Percentiles rank a stretch among this genome's conserved stretches.
Evolutionary conservation across 2,797 vertebrate genomes (phyloP).

Genomic region (Ctenopoma kingsleyae): DNA sequence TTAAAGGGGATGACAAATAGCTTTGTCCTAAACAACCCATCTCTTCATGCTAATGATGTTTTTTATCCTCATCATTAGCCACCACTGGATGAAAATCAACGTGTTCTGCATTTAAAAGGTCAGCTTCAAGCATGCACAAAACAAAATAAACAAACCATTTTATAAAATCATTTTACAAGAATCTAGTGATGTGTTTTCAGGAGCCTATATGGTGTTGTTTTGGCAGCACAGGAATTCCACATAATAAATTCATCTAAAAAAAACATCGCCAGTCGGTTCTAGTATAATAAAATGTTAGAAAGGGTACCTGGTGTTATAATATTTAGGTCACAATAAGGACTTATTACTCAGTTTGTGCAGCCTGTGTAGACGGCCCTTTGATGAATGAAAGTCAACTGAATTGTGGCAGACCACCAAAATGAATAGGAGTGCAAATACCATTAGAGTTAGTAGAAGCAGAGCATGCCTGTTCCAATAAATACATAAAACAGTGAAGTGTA

Average conservation of each 20-base stretch:
- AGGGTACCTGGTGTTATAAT: constrained; percentile 76
- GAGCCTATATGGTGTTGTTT: neutral
- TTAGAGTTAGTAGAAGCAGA: constrained; percentile 73
- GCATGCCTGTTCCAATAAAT: constrained; percentile 71
- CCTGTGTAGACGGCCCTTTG: constrained; percentile 72
- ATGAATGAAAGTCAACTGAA: constrained; percentile 87
- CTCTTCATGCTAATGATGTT: constrained; percentile 45
- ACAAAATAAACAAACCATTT: constrained; percentile 1
- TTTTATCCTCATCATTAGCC: constrained; percentile 53
- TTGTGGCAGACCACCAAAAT: constrained; percentile 82
- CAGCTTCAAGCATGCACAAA: neutral
- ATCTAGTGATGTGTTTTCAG: neutral
- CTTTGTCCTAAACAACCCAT: constrained; percentile 51
- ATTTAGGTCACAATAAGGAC: constrained; percentile 82
- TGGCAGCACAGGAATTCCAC: constrained; percentile 15
- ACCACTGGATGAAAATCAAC: constrained; percentile 44
- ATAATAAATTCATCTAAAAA: constrained; percentile 45
- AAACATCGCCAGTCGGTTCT: constrained; percentile 62
- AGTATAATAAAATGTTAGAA: constrained; percentile 78
- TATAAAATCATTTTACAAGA: constrained; percentile 11
- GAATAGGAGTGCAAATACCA: constrained; percentile 76
- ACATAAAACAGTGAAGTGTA: constrained; percentile 49
- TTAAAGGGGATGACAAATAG: constrained; percentile 72
- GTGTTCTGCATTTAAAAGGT: constrained; percentile 28
- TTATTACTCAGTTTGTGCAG: constrained; percentile 77